Evolutionary conservation across 2,113 vertebrate species (phyloP).

Genomic region (Pangasianodon hypophthalmus): DNA sequence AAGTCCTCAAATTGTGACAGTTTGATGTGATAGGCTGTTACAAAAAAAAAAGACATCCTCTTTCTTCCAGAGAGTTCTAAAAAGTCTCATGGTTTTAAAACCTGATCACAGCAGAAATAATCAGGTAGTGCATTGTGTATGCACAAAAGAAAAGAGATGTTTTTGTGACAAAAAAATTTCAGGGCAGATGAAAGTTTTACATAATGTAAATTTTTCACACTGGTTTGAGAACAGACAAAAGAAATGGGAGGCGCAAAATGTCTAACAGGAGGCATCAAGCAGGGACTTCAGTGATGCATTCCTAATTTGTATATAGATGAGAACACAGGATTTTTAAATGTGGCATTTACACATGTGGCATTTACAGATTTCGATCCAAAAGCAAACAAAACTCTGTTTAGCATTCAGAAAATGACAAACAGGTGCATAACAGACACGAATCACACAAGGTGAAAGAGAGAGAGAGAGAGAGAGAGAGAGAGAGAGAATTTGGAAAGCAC

Average conservation of each 20-base stretch:
- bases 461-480: constrained; percentile 12
- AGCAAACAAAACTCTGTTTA: constrained; percentile 46
- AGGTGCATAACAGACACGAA: constrained; percentile 26
- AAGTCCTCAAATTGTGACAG: not conserved
- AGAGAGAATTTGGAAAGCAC: not conserved
- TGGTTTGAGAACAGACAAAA: constrained; percentile 16
- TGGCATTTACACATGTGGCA: constrained; percentile 51
- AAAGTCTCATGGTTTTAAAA: not conserved
- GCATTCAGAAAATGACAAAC: constrained; percentile 47
- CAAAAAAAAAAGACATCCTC: not conserved
- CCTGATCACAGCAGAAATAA: not conserved
- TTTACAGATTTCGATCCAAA: constrained; percentile 32
- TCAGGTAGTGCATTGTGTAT: not conserved
- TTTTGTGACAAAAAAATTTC: constrained; percentile 11
- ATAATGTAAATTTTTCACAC: constrained; percentile 2
- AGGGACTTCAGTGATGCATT: constrained; percentile 33
- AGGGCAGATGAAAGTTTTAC: constrained; percentile 20
- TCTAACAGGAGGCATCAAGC: constrained; percentile 29
- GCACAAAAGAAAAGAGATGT: not conserved
- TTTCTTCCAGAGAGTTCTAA: not conserved
- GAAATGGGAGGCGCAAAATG: not conserved
- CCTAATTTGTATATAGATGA: constrained; percentile 46
- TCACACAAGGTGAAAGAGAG: not conserved
- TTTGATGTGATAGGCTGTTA: not conserved
- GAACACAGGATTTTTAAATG: constrained; percentile 44